These are phyloP conservation scores for Speoplatyrhinus poulsoni DNA, from an alignment of 2,113 vertebrate genomes.

Conservation along the genomic window DNA sequence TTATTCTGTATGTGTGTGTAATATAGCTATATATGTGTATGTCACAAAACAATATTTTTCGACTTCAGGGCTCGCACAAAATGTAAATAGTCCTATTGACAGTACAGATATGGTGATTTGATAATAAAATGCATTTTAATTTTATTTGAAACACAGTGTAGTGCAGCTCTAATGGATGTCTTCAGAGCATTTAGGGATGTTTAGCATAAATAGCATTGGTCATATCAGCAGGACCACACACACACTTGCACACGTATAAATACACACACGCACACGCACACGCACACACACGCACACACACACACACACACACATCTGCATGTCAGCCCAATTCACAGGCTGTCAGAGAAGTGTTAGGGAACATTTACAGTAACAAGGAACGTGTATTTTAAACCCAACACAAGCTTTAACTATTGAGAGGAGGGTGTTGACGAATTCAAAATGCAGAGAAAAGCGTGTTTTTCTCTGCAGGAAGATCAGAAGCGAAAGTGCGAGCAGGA, in stretches of 20 bases:
- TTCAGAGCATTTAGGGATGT: too few species aligned
- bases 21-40: too few species aligned
- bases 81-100: too few species aligned
- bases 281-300: neutral
- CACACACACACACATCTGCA: constrained; percentile 21
- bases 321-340: constrained; percentile 51
- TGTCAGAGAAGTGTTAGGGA: neutral
- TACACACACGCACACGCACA: constrained; percentile 7
- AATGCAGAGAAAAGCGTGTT: constrained; percentile 6
- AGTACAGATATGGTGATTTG: too few species aligned
- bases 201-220: too few species aligned
- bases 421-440: constrained; percentile 37
- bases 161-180: too few species aligned
- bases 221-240: constrained; percentile 4
- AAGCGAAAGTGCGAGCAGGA: neutral
- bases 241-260: constrained; percentile 8
- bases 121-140: too few species aligned
- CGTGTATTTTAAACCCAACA: constrained; percentile 30
- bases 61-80: too few species aligned
- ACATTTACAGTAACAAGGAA: constrained; percentile 29
- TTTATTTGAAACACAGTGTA: too few species aligned
- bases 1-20: too few species aligned
- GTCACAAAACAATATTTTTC: too few species aligned
- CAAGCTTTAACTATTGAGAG: constrained; percentile 12
- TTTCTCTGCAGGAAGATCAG: constrained; percentile 1